Evolutionary conservation across 2,888 invertebrate genomes (phyloP), one percentile per base, ranked within the genome.

Genomic region (Hipparchia sbordonii): DNA sequence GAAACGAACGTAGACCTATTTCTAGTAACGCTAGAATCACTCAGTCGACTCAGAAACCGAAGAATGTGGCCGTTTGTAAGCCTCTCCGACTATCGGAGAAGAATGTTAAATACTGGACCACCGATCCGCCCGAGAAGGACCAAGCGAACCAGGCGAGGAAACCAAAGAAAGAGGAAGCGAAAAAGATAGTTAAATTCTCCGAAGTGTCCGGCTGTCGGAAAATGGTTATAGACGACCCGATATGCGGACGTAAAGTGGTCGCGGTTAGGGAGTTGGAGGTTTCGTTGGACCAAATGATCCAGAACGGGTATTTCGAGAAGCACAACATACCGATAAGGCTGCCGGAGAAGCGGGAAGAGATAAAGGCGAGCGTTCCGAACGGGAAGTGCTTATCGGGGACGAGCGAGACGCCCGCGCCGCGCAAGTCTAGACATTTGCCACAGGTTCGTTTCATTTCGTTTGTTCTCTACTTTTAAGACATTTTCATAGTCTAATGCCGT

Each of bases 111-210:
- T 93, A 93, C 77, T 93, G 93, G 93, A 92, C 92, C 0, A 89
- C 91, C 0, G 92, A 93, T 54, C 80, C 81, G 0, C 88, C 90
- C 52, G 89, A 89, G 39, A 83, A 82, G 3, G 81, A 81, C 71
- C 86, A 84, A 56, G 56, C 45, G 45, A 62, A 61, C 46, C 61
- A 83, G 46, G 46, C 54, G 13, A 70, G 54, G 73, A 86, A 87
- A 45, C 84, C 85, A 69, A 92, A 85, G 74, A 89, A 84, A 63
- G 93, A 92, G 3, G 94, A 94, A 68, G 82, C 82, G 0, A 94
- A 94, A 77, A 94, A 94, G 80, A 94, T 90, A 72, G 94, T 94
- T 0, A 94, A 93, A 78, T 94, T 94, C 77, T 94, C 94, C 0
- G 94, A 94, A 84, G 93, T 93, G 1, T 93, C 93, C 0, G 93